These are phyloP conservation scores for Pantelozetes paolii DNA, from an alignment of 2,888 invertebrate genomes.

Conservation along the genomic window DNA sequence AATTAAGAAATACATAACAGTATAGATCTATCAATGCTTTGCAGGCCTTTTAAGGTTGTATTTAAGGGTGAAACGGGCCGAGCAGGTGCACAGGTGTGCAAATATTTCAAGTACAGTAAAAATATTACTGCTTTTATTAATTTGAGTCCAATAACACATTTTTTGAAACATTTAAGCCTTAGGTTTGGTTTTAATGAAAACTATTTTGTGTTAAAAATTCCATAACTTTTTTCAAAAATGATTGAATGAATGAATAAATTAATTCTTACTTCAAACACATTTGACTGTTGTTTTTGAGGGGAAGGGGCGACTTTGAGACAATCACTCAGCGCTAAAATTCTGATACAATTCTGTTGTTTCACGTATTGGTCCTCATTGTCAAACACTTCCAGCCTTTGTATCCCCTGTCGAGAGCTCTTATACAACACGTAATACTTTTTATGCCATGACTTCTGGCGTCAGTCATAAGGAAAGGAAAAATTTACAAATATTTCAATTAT, in stretches of 20 bases:
- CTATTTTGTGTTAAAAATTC: neutral
- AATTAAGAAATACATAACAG: slow-evolving; percentile 1
- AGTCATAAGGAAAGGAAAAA: neutral
- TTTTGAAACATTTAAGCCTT: neutral
- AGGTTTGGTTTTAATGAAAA: too few species aligned
- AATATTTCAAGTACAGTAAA: neutral
- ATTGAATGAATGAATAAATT: neutral
- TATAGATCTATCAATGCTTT: neutral
- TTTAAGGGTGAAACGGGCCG: neutral
- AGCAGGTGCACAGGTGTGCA: neutral
- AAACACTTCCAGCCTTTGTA: slow-evolving; percentile 77
- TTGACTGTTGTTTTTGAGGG: slow-evolving; percentile 49
- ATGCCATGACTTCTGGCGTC: slow-evolving; percentile 72
- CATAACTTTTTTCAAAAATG: neutral
- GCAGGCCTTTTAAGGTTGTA: neutral
- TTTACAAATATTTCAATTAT: neutral
- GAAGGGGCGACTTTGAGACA: slow-evolving; percentile 69
- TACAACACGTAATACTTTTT: slow-evolving; percentile 72
- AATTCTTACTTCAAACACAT: slow-evolving; percentile 56
- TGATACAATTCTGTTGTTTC: slow-evolving; percentile 44
- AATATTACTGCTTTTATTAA: neutral
- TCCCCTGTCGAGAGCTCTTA: slow-evolving; percentile 76
- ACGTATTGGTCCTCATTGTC: slow-evolving; percentile 63
- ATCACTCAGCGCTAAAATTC: slow-evolving; percentile 75
- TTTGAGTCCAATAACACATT: slow-evolving; percentile 2